A percentile compares a stretch with the other conserved stretches of the same genome.
Evolutionary conservation across 1,140 invertebrate species (phyloP).

Genomic region (Sarcophaga bullata): DNA sequence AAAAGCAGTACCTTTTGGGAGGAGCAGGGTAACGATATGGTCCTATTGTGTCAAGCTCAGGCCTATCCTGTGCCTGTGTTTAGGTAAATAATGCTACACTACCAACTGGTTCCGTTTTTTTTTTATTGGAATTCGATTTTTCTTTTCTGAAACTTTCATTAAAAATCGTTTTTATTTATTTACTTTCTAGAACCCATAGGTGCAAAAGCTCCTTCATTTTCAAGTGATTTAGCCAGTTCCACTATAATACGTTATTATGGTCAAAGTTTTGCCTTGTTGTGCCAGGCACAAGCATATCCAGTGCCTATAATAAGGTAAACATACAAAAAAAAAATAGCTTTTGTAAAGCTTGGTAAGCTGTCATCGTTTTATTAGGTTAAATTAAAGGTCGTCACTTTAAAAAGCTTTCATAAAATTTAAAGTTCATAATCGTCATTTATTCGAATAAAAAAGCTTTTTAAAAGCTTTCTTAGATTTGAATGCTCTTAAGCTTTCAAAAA

Average conservation of each 20-base stretch:
- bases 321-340: not conserved
- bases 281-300: conserved; percentile 81
- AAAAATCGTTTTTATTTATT: not conserved
- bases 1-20: conserved; percentile 70
- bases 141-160: not conserved
- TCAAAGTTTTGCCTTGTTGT: conserved; percentile 72
- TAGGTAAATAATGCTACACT: conserved; percentile 67
- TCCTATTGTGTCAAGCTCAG: conserved; percentile 78
- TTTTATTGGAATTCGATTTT: not conserved
- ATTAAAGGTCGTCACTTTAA: no score
- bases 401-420: no score
- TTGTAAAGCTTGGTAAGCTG: conserved; percentile 8
- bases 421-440: no score
- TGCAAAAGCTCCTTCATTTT: conserved; percentile 73
- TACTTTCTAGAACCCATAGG: conserved; percentile 74
- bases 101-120: conserved; percentile 38
- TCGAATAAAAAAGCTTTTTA: no score
- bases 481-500: not conserved
- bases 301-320: conserved; percentile 57
- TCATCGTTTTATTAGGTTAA: no score
- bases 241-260: conserved; percentile 76
- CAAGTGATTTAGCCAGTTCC: conserved; percentile 61
- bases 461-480: no score
- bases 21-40: conserved; percentile 67
- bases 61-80: conserved; percentile 79